phyloP scores from a whole-genome alignment of 2,113 vertebrate genomes.

The Psammodynastes pulverulentus region DNA sequence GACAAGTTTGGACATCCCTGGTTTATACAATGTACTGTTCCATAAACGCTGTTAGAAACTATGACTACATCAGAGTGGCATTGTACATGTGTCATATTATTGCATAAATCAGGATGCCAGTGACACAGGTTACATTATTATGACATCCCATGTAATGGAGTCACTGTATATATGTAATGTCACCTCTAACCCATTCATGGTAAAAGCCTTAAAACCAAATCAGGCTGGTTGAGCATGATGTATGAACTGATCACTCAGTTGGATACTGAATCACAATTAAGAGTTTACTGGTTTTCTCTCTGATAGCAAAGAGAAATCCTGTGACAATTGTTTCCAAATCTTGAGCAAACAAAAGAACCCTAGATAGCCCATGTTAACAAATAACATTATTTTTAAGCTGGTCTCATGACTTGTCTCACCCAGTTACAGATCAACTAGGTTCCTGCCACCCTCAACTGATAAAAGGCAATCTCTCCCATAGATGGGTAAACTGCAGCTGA shows the following conservation, averaged over 20 bases:
- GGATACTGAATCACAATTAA: neutral
- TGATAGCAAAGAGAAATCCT: neutral
- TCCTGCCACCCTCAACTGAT: neutral
- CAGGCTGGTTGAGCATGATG: neutral
- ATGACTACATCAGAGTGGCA: neutral
- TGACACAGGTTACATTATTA: neutral
- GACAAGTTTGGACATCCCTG: too few relatives aligned
- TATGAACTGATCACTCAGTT: neutral
- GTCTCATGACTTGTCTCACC: neutral
- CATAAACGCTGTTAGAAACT: neutral
- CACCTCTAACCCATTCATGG: neutral
- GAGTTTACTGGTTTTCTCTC: neutral
- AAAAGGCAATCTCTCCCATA: neutral
- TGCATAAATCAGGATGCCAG: neutral
- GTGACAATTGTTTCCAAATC: neutral
- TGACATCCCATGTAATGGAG: neutral
- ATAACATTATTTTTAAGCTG: neutral
- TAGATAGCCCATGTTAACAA: neutral
- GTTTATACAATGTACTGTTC: neutral
- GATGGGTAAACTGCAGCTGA: neutral
- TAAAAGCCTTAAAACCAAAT: neutral
- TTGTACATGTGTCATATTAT: neutral
- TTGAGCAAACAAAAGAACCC: neutral
- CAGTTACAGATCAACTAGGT: neutral
- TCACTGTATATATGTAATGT: neutral